Conservation (phyloP, 2,888 invertebrate species). For the Philonicus albiceps region DNA sequence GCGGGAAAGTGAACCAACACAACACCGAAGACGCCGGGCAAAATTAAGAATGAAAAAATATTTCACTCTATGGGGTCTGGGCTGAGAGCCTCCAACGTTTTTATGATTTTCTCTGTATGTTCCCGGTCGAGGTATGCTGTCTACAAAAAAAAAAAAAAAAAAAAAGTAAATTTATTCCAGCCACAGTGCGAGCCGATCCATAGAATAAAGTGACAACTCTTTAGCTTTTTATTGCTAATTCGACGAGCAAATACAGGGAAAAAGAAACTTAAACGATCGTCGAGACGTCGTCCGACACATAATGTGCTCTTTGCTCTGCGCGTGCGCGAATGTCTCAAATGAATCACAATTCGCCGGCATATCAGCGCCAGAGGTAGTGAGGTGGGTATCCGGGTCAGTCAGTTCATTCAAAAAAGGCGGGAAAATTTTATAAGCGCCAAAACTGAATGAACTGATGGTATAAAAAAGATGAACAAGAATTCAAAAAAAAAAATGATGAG, state of each 20-base stretch:
- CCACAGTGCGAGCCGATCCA: not conserved
- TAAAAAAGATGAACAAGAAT: not conserved
- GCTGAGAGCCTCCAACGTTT: not conserved
- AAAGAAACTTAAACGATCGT: not conserved
- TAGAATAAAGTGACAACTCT: slow-evolving; percentile 22
- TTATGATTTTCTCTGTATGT: not conserved
- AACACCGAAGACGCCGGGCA: not conserved
- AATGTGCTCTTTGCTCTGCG: slow-evolving; percentile 2
- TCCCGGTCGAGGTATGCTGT: not conserved
- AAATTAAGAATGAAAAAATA: slow-evolving; percentile 13
- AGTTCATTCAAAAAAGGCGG: slow-evolving; percentile 32
- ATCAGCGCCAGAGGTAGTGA: slow-evolving; percentile 15
- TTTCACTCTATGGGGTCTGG: not conserved
- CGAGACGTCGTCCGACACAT: not conserved
- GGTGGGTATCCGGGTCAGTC: slow-evolving; percentile 26
- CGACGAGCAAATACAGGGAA: not conserved
- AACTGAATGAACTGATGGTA: not conserved
- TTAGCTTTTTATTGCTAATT: slow-evolving; percentile 26
- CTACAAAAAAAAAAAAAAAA: not conserved
- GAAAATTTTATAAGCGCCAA: slow-evolving; percentile 31
- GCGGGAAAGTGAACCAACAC: slow-evolving; percentile 15
- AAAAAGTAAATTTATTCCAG: not conserved
- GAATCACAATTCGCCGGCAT: slow-evolving; percentile 15
- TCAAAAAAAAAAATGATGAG: not conserved
- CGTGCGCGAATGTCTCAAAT: slow-evolving; percentile 34